Conservation (phyloP, 2,888 invertebrate genomes). For the Lepidonotus clava region DNA sequence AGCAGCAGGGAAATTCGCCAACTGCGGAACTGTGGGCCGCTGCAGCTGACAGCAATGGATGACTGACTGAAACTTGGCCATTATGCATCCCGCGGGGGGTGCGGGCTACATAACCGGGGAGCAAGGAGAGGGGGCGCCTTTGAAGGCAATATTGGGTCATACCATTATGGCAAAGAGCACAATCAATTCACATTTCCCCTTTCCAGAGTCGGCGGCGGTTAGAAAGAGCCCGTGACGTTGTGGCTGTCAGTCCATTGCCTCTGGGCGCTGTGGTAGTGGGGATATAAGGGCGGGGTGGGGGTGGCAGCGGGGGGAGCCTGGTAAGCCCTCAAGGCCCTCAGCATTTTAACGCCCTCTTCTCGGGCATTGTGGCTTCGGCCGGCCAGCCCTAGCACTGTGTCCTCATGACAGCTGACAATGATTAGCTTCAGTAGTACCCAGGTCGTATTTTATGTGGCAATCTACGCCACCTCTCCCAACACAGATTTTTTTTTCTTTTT, state of each 20-base stretch:
- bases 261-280: neutral
- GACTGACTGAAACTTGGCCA: conserved; percentile 1
- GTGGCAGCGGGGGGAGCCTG: neutral
- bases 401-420: too few relatives aligned
- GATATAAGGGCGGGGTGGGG: neutral
- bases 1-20: neutral
- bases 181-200: conserved; percentile 19
- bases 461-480: too few relatives aligned
- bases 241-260: neutral
- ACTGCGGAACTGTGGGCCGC: neutral
- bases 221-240: neutral
- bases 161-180: conserved; percentile 28
- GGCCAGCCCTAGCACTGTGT: too few relatives aligned
- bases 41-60: neutral
- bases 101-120: neutral
- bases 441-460: too few relatives aligned
- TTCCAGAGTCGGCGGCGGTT: neutral
- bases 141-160: conserved; percentile 27
- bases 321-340: too few relatives aligned
- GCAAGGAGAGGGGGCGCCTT: neutral
- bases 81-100: neutral
- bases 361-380: too few relatives aligned
- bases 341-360: too few relatives aligned
- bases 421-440: too few relatives aligned
- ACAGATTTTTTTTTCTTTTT: too few relatives aligned